phyloP scores from a whole-genome alignment of 2,888 invertebrate genomes.

The Prosopocoilus inquinatus region DNA sequence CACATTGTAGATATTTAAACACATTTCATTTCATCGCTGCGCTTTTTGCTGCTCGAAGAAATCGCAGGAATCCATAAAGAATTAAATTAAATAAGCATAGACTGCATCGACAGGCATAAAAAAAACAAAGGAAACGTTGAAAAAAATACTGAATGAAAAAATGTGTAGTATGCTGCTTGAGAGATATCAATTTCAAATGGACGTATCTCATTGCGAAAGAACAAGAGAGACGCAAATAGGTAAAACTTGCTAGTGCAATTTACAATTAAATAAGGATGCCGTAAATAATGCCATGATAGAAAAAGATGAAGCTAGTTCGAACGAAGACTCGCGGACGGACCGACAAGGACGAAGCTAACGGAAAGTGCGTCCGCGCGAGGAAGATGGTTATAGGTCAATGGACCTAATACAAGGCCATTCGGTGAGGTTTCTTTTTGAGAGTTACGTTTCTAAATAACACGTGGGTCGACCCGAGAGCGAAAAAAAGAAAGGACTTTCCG shows the following conservation, averaged over 20 bases:
- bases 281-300: constrained; percentile 17
- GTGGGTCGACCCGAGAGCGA: constrained; percentile 1
- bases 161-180: constrained; percentile 17
- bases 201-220: constrained; percentile 2
- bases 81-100: constrained; percentile 16
- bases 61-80: constrained; percentile 8
- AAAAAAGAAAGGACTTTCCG: constrained; percentile 9
- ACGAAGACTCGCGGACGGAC: constrained; percentile 20
- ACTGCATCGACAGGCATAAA: constrained; percentile 5
- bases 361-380: constrained; percentile 41
- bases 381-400: constrained; percentile 41
- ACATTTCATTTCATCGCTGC: too few relatives aligned
- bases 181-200: constrained; percentile 17
- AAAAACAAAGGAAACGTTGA: constrained; percentile 8
- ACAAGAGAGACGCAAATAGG: constrained; percentile 17
- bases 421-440: constrained; percentile 16
- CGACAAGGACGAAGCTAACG: constrained; percentile 26
- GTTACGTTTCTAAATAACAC: constrained; percentile 16
- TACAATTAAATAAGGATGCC: constrained; percentile 14
- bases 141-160: constrained; percentile 18
- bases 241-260: constrained; percentile 20
- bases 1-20: too few relatives aligned
- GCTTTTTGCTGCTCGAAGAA: background rate
- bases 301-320: constrained; percentile 10
- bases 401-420: constrained; percentile 37